These are phyloP conservation scores for Pangasius mekongensis DNA, from an alignment of 2,797 vertebrate species.

Conservation along the genomic window DNA sequence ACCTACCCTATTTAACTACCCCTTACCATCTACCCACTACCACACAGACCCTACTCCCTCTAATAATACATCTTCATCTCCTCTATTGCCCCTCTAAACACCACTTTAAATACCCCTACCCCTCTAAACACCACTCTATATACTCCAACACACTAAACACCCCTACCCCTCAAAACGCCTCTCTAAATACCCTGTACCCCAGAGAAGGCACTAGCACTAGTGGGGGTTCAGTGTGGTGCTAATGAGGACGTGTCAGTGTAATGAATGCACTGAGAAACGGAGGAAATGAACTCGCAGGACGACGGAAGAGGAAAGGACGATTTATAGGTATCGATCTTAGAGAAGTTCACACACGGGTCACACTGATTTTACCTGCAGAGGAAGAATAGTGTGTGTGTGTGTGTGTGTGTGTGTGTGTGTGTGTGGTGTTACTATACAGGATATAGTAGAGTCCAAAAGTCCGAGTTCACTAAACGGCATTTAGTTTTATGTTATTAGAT, in stretches of 20 bases:
- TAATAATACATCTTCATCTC: too few relatives aligned
- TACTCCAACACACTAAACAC: background rate
- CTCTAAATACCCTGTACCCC: background rate
- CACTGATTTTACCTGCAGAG: background rate
- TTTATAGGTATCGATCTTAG: conserved; percentile 8
- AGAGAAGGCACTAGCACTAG: background rate
- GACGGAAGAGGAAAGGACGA: background rate
- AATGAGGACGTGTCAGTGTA: background rate
- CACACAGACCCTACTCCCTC: too few relatives aligned
- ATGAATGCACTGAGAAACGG: background rate
- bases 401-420: conserved; percentile 8
- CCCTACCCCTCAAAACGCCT: background rate
- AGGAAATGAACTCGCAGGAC: background rate
- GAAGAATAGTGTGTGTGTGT: background rate
- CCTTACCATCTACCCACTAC: background rate
- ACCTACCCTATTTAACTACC: background rate
- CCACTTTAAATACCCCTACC: too few relatives aligned
- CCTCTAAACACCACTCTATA: too few relatives aligned
- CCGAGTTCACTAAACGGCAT: background rate
- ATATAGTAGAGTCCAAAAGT: background rate
- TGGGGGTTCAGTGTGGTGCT: background rate
- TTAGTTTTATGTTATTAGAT: background rate
- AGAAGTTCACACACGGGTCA: conserved; percentile 6
- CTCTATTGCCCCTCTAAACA: too few relatives aligned
- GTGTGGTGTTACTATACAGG: background rate